Conservation (phyloP, 1,140 invertebrate species). For the Drosophila ironensis region DNA sequence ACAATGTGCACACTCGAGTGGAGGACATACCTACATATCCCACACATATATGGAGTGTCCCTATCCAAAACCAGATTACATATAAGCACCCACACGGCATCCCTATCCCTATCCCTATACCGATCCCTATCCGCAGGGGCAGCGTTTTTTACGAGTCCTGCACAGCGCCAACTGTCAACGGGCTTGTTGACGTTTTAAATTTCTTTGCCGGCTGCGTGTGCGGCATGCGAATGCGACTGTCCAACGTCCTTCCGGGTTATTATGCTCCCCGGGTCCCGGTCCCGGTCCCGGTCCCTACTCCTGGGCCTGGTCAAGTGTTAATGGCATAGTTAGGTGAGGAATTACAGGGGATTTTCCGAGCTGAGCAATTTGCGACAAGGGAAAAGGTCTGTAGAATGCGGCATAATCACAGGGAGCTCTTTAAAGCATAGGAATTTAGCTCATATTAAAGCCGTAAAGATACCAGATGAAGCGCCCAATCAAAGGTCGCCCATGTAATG, state of each 20-base stretch:
- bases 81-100: neutral
- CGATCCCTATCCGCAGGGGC: too few species aligned
- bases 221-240: slow-evolving; percentile 5
- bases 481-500: slow-evolving; percentile 6
- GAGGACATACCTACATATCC: slow-evolving; percentile 4
- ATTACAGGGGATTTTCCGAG: slow-evolving; percentile 9
- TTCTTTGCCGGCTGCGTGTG: slow-evolving; percentile 34
- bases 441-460: neutral
- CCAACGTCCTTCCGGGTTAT: slow-evolving; percentile 19
- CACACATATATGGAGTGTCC: neutral
- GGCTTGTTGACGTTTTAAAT: slow-evolving; percentile 50
- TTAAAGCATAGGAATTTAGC: neutral
- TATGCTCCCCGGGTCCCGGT: slow-evolving; percentile 3
- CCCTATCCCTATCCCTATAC: too few species aligned
- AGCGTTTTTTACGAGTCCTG: slow-evolving; percentile 56
- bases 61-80: slow-evolving; percentile 4
- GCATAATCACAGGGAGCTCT: neutral
- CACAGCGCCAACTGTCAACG: slow-evolving; percentile 67
- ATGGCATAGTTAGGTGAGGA: slow-evolving; percentile 39
- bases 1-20: slow-evolving; percentile 43
- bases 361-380: slow-evolving; percentile 11
- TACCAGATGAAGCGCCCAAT: too few species aligned
- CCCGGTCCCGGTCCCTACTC: neutral
- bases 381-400: neutral
- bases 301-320: slow-evolving; percentile 44